Conservation (phyloP, 2,797 vertebrate genomes). For the Micropoecilia bifurca region DNA sequence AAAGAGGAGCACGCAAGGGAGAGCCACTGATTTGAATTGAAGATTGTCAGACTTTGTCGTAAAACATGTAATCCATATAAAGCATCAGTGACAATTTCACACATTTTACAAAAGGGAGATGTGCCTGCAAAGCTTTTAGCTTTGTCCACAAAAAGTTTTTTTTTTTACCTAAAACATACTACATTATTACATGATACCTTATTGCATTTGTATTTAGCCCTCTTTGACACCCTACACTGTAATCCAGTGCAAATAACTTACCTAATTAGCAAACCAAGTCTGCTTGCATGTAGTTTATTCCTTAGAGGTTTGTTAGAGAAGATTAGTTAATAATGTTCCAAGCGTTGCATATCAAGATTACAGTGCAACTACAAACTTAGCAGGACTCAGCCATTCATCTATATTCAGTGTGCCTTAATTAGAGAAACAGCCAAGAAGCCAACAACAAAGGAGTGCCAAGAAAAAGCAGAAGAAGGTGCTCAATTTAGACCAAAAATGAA, state of each 20-base stretch:
- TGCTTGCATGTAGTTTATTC: background rate
- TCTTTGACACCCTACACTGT: background rate
- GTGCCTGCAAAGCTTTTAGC: background rate
- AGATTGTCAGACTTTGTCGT: conserved; percentile 6
- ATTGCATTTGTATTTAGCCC: background rate
- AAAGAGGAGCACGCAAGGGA: conserved; percentile 22
- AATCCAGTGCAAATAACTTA: background rate
- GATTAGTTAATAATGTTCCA: background rate
- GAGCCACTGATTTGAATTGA: conserved; percentile 31
- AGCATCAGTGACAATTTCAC: background rate
- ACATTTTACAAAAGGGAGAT: background rate
- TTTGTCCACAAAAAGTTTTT: background rate
- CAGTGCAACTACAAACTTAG: background rate
- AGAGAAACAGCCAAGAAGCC: background rate
- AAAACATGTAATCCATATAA: conserved; percentile 1
- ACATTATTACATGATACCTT: background rate
- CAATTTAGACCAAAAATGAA: background rate
- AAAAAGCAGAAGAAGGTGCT: background rate
- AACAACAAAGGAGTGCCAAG: background rate
- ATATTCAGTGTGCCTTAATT: background rate
- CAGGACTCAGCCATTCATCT: background rate
- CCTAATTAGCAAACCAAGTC: background rate
- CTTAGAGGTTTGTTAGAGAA: background rate
- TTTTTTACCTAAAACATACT: background rate
- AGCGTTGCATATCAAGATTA: background rate